Evolutionary conservation across 2,888 invertebrate genomes (phyloP).

Genomic region (Quadriops clusia): DNA sequence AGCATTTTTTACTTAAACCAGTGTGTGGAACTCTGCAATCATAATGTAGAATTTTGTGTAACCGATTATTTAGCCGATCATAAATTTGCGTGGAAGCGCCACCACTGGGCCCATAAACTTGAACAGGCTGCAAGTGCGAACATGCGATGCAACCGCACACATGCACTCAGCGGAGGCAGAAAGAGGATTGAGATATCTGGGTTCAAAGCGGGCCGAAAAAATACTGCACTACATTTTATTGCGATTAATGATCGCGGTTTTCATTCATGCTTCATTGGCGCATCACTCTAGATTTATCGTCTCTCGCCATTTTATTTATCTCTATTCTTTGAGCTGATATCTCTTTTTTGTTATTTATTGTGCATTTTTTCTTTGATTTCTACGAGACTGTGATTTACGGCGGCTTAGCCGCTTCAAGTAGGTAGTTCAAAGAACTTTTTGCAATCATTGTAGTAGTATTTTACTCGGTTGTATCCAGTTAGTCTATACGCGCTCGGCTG

Average conservation of each 20-base stretch:
- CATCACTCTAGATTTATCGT: constrained; percentile 26
- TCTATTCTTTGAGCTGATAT: constrained; percentile 15
- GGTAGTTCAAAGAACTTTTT: too few relatives aligned
- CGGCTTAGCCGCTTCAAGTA: too few relatives aligned
- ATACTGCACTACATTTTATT: constrained; percentile 28
- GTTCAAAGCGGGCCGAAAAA: constrained; percentile 25
- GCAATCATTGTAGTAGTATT: too few relatives aligned
- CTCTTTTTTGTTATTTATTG: constrained; percentile 15
- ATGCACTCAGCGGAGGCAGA: constrained; percentile 17
- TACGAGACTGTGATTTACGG: too few relatives aligned
- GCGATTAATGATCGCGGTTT: constrained; percentile 32
- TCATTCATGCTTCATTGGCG: constrained; percentile 33
- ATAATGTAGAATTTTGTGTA: too few relatives aligned
- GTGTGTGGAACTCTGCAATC: too few relatives aligned
- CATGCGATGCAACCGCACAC: constrained; percentile 23
- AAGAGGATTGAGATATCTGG: constrained; percentile 31
- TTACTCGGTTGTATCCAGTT: too few relatives aligned
- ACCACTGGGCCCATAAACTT: constrained; percentile 23
- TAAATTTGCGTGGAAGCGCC: constrained; percentile 16
- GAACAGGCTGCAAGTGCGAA: constrained; percentile 24
- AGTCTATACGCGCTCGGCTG: too few relatives aligned
- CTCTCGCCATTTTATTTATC: constrained; percentile 24
- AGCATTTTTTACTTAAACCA: too few relatives aligned
- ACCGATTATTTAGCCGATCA: too few relatives aligned
- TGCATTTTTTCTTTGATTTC: constrained; percentile 6